phyloP scores from a whole-genome alignment of 2,113 vertebrate genomes.

The Pampusana beccarii region DNA sequence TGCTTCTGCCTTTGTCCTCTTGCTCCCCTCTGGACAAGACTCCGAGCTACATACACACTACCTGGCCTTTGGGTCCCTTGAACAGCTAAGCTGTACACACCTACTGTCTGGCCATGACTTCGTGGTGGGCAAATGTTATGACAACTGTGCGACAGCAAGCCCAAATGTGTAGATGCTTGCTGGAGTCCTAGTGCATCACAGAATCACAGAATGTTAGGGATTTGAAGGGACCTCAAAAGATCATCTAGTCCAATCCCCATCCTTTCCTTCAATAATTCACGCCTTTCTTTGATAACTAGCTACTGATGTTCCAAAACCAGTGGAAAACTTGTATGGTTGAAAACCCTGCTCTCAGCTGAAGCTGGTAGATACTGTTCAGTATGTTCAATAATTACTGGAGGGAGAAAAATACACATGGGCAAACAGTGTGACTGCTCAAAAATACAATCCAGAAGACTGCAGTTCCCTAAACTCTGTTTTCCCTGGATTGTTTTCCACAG shows the following conservation, averaged over 20 bases:
- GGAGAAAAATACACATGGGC: neutral
- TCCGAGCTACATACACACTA: neutral
- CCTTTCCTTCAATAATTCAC: neutral
- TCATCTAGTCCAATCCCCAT: no score
- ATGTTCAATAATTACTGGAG: neutral
- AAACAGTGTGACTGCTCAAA: neutral
- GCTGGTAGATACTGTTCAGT: neutral
- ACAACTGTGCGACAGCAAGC: neutral
- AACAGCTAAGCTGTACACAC: neutral
- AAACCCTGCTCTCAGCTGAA: neutral
- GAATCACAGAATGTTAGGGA: no score
- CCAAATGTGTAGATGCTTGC: neutral
- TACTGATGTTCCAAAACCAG: neutral
- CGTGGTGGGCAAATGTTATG: neutral
- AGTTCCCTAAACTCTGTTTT: neutral
- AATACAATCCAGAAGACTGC: neutral
- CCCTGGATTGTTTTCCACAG: neutral
- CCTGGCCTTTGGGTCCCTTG: neutral
- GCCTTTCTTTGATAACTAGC: neutral
- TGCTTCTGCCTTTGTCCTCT: neutral
- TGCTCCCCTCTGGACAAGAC: neutral
- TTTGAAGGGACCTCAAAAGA: no score
- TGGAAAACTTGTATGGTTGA: neutral
- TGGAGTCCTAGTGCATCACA: neutral
- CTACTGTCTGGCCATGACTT: neutral